Base-by-base conservation (phyloP, 2,888 invertebrate species). In the Hipparchia semele region DNA sequence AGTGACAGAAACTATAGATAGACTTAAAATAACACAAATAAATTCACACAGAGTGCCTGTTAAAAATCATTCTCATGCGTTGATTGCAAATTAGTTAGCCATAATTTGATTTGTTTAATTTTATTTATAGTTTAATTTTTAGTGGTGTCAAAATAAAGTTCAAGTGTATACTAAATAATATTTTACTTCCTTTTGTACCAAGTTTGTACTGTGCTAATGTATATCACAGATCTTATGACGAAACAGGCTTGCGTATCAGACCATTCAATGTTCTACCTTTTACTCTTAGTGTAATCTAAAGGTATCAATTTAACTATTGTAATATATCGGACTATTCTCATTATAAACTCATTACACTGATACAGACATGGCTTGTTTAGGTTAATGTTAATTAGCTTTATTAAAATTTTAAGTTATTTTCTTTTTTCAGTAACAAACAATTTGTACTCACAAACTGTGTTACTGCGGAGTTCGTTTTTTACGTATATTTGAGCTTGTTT, bases 1-100 rank as follows among this genome's bases (percentile, higher is more conserved):
- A 72, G 71, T 70, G 65, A 74, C 75, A 67, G 72, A 74, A 73
- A 68, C 84, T 83, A 80, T 89, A 89, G 87, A 82, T 78, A 78
- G 84, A 83, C 78, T 82, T 89, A 58, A 46, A 86, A 91, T 88
- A 89, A 85, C 81, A 88, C 82, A 83, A 85, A 84, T 80, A 86
- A 89, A 90, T 89, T 92, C 91, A 92, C 93, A 87, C 93, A 90
- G 92, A 93, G 94, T 94, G 94, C 94, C 94, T 94, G 91, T 86
- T 86, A 84, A 83, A 79, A 84, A 88, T 87, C 87, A 87, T 88
- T 89, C 86, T 91, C 90, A 90, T 90, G 87, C 82, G 84, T 86
- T 85, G 83, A 84, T 83, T 86, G 86, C 87, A 86, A 87, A 82
- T 80, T 79, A 80, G 87, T 89, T 92, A 92, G 93, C 91, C 92